Conservation (phyloP, 64 coral and sea anemone genomes). For the Trachythela sp. region DNA sequence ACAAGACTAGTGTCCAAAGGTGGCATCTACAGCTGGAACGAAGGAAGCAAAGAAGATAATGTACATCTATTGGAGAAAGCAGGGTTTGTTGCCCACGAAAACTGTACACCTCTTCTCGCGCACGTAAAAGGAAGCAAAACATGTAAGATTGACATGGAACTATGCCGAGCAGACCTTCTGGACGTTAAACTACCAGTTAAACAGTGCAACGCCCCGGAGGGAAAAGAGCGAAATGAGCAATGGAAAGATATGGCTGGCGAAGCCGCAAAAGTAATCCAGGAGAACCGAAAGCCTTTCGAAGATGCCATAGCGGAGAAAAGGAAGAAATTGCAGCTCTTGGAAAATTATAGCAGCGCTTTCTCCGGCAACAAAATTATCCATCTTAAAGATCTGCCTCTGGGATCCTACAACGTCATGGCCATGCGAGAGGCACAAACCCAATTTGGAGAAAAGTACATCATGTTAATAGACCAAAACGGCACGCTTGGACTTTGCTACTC, state of each 20-base stretch:
- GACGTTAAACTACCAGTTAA: neutral
- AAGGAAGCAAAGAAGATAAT: constrained; percentile 24
- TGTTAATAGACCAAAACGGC: no score
- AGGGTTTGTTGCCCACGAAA: constrained; percentile 31
- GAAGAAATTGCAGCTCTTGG: neutral
- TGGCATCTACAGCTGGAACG: no score
- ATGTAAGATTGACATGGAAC: no score
- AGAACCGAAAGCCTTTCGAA: constrained; percentile 35
- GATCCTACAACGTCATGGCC: no score
- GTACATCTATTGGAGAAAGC: constrained; percentile 26
- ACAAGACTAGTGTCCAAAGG: no score
- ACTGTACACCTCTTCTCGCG: constrained; percentile 37
- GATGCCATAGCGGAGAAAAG: constrained; percentile 33
- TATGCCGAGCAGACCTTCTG: neutral
- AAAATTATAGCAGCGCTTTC: neutral
- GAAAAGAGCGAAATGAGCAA: neutral
- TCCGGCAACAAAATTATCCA: no score
- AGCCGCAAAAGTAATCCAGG: constrained; percentile 23
- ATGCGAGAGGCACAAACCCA: no score
- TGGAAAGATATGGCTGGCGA: neutral
- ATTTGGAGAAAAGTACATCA: no score
- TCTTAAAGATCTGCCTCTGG: no score
- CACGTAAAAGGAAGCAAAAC: no score
- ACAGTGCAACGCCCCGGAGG: neutral
- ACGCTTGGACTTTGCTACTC: no score